Conservation (phyloP, 2,888 invertebrate genomes). For the Drosophila nigritarsus region DNA sequence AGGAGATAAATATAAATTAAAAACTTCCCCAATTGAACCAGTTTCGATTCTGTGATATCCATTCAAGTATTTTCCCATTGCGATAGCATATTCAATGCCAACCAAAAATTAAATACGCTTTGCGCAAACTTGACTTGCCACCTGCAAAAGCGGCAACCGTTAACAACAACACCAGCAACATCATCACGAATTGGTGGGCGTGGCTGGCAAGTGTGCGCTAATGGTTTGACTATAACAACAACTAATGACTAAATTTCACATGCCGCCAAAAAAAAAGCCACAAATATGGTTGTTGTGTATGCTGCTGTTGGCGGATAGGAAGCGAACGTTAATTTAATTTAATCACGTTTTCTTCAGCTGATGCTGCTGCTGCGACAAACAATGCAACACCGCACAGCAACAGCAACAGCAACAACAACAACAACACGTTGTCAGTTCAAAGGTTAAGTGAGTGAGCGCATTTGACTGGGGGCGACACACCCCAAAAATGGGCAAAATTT, state of each 20-base stretch:
- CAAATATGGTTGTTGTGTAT: background rate
- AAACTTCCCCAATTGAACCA: slow-evolving; percentile 34
- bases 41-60: slow-evolving; percentile 44
- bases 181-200: slow-evolving; percentile 60
- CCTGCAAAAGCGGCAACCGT: slow-evolving; percentile 20
- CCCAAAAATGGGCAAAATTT: slow-evolving; percentile 63
- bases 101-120: slow-evolving; percentile 41
- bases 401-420: slow-evolving; percentile 19
- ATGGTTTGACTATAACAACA: slow-evolving; percentile 72
- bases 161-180: slow-evolving; percentile 35
- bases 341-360: slow-evolving; percentile 70
- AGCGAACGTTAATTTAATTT: slow-evolving; percentile 78
- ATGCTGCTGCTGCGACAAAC: slow-evolving; percentile 57
- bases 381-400: slow-evolving; percentile 45
- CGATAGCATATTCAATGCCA: slow-evolving; percentile 61
- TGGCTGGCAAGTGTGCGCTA: slow-evolving; percentile 71
- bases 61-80: slow-evolving; percentile 25
- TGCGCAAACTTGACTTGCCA: slow-evolving; percentile 25
- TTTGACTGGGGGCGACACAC: slow-evolving; percentile 76
- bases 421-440: slow-evolving; percentile 70
- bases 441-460: slow-evolving; percentile 80
- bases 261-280: slow-evolving; percentile 32
- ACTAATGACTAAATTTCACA: slow-evolving; percentile 79
- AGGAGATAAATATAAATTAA: background rate
- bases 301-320: slow-evolving; percentile 59